Base-by-base conservation (phyloP, 1,140 invertebrate genomes). In the Trichomalopsis sarcophagae region DNA sequence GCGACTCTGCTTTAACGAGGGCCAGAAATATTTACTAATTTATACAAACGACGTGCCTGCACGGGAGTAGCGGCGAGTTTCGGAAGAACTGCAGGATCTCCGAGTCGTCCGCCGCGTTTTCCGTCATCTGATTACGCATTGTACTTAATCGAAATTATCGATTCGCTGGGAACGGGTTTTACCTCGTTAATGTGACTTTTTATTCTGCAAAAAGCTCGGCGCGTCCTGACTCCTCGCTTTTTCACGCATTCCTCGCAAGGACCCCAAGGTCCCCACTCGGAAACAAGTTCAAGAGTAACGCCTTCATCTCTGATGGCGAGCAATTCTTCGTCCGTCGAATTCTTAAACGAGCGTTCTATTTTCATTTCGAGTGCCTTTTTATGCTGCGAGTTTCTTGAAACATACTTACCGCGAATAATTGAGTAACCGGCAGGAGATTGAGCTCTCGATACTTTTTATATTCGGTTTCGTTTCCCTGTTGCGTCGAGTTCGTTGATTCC, bases 401-500 rank as follows among this genome's bases (percentile, higher is more conserved):
- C 71, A 79, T 78, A 82, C 80, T 88, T 86, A 92, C 92, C 21
- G 90, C 88, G 86, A 93, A 91, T 83, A 89, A 87, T 13, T 66
- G 84, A 30, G 90, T 91, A 71, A 92, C 88, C 30, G 94, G 91
- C 23, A 85, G 40, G 27, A 94, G 91, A 88, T 94, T 91, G 13
- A 90, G 90, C 87, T 94, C 91, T 44, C 91, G 90, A 88, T 94
- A 94, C 76, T 91, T 91, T 68, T 91, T 89, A 93, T 93, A 94
- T 74, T 92, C 90, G 2, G 90, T 90, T 90, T 88, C 91, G 90
- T 90, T 87, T 91, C 90, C 1, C 17, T 4, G 55, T 21, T 62
- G 17, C 14, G 55, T 62, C 5, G 6, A 78, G 69, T 62, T 62
- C 17, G 5, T 21, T 27, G 84, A 79, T 82, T 91, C 82, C 30